Evolutionary conservation across 2,797 vertebrate species (phyloP), one percentile per base, ranked within the genome.

Genomic region (Sebastes trivittatus): DNA sequence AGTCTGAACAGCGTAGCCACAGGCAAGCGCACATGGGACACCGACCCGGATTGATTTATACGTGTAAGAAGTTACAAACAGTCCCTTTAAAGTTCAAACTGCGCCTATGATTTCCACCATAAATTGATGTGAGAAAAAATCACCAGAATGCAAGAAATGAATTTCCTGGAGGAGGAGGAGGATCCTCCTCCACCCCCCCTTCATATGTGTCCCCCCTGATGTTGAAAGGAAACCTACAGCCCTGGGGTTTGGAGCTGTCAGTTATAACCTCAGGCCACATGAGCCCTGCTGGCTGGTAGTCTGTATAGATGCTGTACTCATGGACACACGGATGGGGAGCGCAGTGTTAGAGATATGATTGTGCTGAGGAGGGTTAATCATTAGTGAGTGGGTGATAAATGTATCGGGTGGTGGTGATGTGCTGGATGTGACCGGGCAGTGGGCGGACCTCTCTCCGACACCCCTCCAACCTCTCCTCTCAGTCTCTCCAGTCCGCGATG

Each of bases 401-500:
- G 54, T 75, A 25, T 74, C 61, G 27, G 36, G 29, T 49, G 55
- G 14, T n/a, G 38, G 68, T 42, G 42, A 56, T 68, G 72, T 62
- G 74, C 61, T 32, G 55, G 46, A 36, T 72, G 52, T 30, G 72
- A 11, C 13, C 32, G 49, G 82, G 10, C 62, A 14, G 83, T 36
- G 68, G 80, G 86, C 83, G 77, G 72, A 62, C 71, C 49, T 10
- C 49, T 52, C 20, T 55, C n/a, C 9, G 1, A 7, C 76, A 14
- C 10, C 25, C 38, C 74, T 46, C 46, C 16, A 7, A 74, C 42
- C 54, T 34, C 68, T 54, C 32, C 23, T 22, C 10, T 9, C 52
- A 3, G 16, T 8, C 61, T 9, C 62, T 55, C 20, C 77, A 67
- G 77, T 72, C 29, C 42, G 71, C 36, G 58, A 20, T 49, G 4